A percentile compares a stretch with the other conserved stretches of the same genome.
Evolutionary conservation across 2,113 vertebrate genomes (phyloP).

Genomic region (Trematomus loennbergii): DNA sequence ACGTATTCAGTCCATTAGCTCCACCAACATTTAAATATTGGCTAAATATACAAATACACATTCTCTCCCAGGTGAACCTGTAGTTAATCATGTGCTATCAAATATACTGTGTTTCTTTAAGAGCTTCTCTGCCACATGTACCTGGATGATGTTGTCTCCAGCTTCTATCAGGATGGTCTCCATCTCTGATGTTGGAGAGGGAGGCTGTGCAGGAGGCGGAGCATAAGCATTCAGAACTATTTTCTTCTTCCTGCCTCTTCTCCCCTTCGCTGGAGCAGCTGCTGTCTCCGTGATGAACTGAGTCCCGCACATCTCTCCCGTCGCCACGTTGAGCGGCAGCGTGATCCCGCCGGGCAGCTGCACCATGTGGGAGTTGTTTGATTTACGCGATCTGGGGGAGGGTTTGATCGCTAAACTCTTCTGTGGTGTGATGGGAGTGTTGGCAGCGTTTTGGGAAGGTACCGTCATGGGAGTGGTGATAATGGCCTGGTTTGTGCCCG

Average conservation of each 20-base stretch:
- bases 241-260: conserved; percentile 90
- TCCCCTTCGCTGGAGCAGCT: conserved; percentile 81
- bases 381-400: conserved; percentile 69
- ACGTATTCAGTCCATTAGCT: not conserved
- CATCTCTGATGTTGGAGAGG: conserved; percentile 87
- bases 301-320: conserved; percentile 81
- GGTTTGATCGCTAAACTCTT: conserved; percentile 95
- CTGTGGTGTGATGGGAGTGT: conserved; percentile 81
- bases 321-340: conserved; percentile 89
- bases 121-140: conserved; percentile 26
- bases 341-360: conserved; percentile 88
- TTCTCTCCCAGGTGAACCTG: not conserved
- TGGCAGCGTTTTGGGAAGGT: conserved; percentile 64
- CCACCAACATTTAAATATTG: not conserved
- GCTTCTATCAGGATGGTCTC: conserved; percentile 96
- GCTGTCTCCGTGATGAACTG: conserved; percentile 85
- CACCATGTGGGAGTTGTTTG: conserved; percentile 81
- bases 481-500: conserved; percentile 92
- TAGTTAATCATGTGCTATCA: not conserved
- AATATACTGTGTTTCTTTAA: not conserved
- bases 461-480: conserved; percentile 86
- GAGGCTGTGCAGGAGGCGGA: conserved; percentile 55
- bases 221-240: conserved; percentile 55
- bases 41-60: not conserved
- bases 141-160: conserved; percentile 95